Evolutionary conservation across 2,797 vertebrate species (phyloP).

Genomic region (Philypnodon macrostomus): DNA sequence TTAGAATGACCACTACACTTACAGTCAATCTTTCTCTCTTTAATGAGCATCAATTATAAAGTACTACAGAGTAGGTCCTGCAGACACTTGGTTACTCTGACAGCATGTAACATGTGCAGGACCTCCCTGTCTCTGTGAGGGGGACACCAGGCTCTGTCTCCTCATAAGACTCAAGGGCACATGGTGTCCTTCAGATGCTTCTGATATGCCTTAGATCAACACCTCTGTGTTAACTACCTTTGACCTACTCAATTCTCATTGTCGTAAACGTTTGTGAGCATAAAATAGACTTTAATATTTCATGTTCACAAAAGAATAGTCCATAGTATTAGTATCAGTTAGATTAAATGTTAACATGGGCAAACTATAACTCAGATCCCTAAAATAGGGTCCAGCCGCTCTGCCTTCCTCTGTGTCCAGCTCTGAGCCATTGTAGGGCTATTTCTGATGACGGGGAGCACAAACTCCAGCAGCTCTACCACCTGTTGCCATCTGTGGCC

Average conservation of each 20-base stretch:
- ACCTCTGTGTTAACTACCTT: slow-evolving; percentile 44
- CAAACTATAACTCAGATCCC: slow-evolving; percentile 45
- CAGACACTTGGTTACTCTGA: too few relatives aligned
- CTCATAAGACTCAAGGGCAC: slow-evolving; percentile 59
- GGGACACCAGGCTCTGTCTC: slow-evolving; percentile 28
- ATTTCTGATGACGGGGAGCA: slow-evolving; percentile 70
- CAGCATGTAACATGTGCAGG: slow-evolving; percentile 51
- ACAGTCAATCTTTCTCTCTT: too few relatives aligned
- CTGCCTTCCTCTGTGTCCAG: slow-evolving; percentile 59
- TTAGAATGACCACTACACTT: too few relatives aligned
- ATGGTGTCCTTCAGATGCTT: slow-evolving; percentile 38
- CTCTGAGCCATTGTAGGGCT: slow-evolving; percentile 74
- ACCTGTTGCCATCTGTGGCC: slow-evolving; percentile 72
- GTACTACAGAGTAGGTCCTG: too few relatives aligned
- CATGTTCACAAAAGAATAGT: slow-evolving; percentile 2
- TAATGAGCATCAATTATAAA: too few relatives aligned
- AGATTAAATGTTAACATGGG: slow-evolving; percentile 23
- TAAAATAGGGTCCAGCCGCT: slow-evolving; percentile 67
- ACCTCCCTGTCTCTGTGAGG: slow-evolving; percentile 47
- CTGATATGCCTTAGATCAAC: slow-evolving; percentile 51
- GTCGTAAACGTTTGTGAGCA: slow-evolving; percentile 10
- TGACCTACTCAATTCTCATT: slow-evolving; percentile 17
- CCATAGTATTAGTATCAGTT: background rate
- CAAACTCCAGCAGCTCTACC: slow-evolving; percentile 48
- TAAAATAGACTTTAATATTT: slow-evolving; percentile 1